These are phyloP conservation scores for Volucella inanis DNA, from an alignment of 2,888 invertebrate genomes.

Conservation along the genomic window DNA sequence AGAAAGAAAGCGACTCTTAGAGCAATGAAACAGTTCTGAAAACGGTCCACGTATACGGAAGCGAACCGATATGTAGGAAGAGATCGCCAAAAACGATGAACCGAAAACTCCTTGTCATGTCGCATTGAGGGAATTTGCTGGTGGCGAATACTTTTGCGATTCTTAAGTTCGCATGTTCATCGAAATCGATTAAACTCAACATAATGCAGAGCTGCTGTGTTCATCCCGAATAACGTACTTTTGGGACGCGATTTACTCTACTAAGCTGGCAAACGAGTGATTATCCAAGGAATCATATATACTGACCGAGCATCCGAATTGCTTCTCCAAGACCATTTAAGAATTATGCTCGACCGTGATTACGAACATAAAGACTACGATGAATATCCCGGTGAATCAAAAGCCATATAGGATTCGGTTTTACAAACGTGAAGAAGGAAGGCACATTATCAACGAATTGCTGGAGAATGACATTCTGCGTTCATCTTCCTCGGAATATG, in stretches of 20 bases:
- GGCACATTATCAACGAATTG: slow-evolving; percentile 24
- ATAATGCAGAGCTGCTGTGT: not conserved
- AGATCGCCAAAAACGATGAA: not conserved
- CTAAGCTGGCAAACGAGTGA: slow-evolving; percentile 14
- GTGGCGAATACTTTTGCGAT: slow-evolving; percentile 10
- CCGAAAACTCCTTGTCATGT: not conserved
- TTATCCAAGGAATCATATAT: slow-evolving; percentile 5
- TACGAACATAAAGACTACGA: not conserved
- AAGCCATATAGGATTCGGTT: slow-evolving; percentile 57
- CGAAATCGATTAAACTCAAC: not conserved
- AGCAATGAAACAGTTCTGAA: slow-evolving; percentile 12
- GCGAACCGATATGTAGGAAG: not conserved
- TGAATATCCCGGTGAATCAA: slow-evolving; percentile 13
- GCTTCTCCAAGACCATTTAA: not conserved
- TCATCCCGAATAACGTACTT: slow-evolving; percentile 19
- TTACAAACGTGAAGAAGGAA: slow-evolving; percentile 22
- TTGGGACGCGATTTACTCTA: slow-evolving; percentile 28
- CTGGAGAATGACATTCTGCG: slow-evolving; percentile 51
- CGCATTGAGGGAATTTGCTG: slow-evolving; percentile 17
- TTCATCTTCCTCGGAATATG: slow-evolving; percentile 60
- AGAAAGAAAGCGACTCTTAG: not conserved
- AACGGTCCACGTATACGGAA: slow-evolving; percentile 8
- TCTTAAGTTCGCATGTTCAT: not conserved
- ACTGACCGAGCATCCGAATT: slow-evolving; percentile 1
- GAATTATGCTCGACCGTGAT: not conserved